Evolutionary conservation across 2,113 vertebrate species (phyloP), one percentile per base, ranked within the genome.

Genomic region (Lathamus discolor): DNA sequence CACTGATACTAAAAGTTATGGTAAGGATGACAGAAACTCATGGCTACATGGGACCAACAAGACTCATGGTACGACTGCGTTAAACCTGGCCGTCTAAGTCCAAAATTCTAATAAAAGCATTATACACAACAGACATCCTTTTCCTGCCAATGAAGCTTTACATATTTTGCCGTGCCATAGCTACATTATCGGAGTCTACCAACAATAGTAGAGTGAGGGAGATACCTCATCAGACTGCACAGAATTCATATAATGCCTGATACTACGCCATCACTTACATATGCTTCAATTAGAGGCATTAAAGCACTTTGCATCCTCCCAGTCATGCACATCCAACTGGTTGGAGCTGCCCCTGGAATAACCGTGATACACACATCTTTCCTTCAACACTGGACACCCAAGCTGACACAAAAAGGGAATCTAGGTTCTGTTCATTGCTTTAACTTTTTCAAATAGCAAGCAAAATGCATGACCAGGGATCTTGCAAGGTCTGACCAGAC

Each of bases 141-240:
- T 25, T 84, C 43, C 28, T n/a, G 33, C 23, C 62, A 39, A 5
- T 11, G 18, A 63, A 69, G 43, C 11, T 37, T 25, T 49, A 39
- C 9, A 3, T 13, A n/a, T 43, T 63, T 89, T 79, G 41, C 48
- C 28, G 27, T 13, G 24, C 17, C 69, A 41, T 5, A 62, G 11
- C 31, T 37, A 18, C 28, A 49, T 49, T 55, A 27, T 0, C 4
- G 15, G 44, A 28, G 49, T 33, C 27, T 39, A 19, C 6, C 3
- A 1, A 54, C 0, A 1, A 28, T 0, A 57, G 25, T 15, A 79
- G 46, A 83, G 19, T 23, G 57, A 27, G 43, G 54, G 37, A 69
- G 41, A 44, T 19, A 67, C 10, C 31, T 62, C 67, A 29, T 25
- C 9, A 62, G 35, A 83, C 24, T 48, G n/a, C 41, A 51, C 7